phyloP scores from a whole-genome alignment of 2,113 vertebrate genomes.

The Takifugu flavidus region DNA sequence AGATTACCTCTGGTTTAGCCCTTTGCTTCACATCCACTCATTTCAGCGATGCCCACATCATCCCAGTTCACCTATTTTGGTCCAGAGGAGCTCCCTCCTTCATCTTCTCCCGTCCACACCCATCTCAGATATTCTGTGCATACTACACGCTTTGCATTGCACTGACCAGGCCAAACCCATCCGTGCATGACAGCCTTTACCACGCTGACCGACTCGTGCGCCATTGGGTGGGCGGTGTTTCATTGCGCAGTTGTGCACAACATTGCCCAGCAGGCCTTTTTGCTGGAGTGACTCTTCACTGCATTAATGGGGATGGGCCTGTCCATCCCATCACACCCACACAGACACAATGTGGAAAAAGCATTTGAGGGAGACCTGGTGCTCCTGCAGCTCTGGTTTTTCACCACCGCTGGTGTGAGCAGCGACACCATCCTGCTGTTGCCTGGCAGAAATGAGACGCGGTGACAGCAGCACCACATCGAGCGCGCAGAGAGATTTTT shows the following conservation, averaged over 20 bases:
- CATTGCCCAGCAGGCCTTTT: constrained; percentile 45
- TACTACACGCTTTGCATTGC: constrained; percentile 20
- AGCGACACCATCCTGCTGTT: constrained; percentile 49
- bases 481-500: neutral
- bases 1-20: constrained; percentile 43
- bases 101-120: constrained; percentile 48
- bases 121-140: constrained; percentile 23
- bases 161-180: constrained; percentile 24
- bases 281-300: constrained; percentile 29
- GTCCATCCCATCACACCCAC: constrained; percentile 10
- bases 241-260: constrained; percentile 58
- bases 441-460: constrained; percentile 24
- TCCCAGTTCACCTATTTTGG: constrained; percentile 33
- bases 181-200: constrained; percentile 37
- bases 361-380: constrained; percentile 27
- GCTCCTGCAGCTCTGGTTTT: constrained; percentile 15
- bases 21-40: constrained; percentile 21
- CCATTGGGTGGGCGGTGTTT: constrained; percentile 67
- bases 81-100: constrained; percentile 16
- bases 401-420: constrained; percentile 11
- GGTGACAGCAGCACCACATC: neutral
- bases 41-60: constrained; percentile 22
- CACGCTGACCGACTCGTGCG: constrained; percentile 51
- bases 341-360: constrained; percentile 1
- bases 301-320: constrained; percentile 39